These are phyloP conservation scores for Eupithecia centaureata DNA, from an alignment of 2,888 invertebrate genomes.

Conservation along the genomic window DNA sequence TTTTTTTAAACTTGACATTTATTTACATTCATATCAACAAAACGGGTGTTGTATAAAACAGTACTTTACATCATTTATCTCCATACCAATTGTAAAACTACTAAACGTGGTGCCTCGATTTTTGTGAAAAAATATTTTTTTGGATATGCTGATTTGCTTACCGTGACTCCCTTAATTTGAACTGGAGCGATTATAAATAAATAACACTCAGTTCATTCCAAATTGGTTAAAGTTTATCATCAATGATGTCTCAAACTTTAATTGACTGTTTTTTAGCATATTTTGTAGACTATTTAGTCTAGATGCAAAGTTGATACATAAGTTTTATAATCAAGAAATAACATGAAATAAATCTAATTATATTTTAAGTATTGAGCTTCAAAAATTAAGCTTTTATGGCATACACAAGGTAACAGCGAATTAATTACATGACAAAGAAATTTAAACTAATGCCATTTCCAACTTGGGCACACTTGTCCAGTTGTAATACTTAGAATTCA, in stretches of 20 bases:
- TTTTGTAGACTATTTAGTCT: slow-evolving; percentile 7
- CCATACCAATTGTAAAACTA: slow-evolving; percentile 76
- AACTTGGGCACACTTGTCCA: not conserved
- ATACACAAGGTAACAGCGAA: slow-evolving; percentile 31
- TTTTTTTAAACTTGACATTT: slow-evolving; percentile 82
- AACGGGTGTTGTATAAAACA: slow-evolving; percentile 85
- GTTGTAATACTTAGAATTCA: not conserved
- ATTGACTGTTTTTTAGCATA: slow-evolving; percentile 16
- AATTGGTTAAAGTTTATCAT: not conserved
- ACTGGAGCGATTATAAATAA: slow-evolving; percentile 28
- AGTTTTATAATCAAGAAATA: slow-evolving; percentile 16
- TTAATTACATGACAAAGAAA: slow-evolving; percentile 5
- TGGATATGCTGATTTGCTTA: slow-evolving; percentile 61
- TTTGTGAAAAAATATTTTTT: slow-evolving; percentile 73
- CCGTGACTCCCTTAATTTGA: slow-evolving; percentile 54
- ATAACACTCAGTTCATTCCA: slow-evolving; percentile 18
- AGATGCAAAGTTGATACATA: slow-evolving; percentile 14
- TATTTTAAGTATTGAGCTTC: slow-evolving; percentile 24
- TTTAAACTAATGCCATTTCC: slow-evolving; percentile 3
- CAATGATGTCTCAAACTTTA: slow-evolving; percentile 11
- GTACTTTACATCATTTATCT: slow-evolving; percentile 66
- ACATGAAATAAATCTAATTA: slow-evolving; percentile 19
- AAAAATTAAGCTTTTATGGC: slow-evolving; percentile 32
- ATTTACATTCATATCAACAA: slow-evolving; percentile 85
- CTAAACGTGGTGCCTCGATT: slow-evolving; percentile 75